Evolutionary conservation across 2,113 vertebrate species (phyloP), one percentile per base, ranked within the genome.

Genomic region (Caloenas nicobarica): DNA sequence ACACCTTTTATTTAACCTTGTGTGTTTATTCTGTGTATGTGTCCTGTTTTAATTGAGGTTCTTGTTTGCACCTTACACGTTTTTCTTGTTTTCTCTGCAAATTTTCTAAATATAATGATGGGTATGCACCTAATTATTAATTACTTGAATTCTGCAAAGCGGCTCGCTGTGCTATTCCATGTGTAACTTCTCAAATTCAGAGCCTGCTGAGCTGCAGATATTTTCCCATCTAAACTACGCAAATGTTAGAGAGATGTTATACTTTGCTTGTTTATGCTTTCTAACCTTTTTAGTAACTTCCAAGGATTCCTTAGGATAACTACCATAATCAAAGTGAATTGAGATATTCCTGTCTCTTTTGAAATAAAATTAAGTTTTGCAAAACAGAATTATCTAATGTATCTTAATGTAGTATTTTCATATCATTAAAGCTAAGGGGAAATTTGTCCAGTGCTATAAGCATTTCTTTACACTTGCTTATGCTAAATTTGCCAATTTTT

Each of bases 201-300:
- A 56, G 77, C 33, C 36, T 65, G 28, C 44, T 82, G 65, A 79
- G 21, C 48, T 73, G 50, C 38, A 79, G 24, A 1, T 79, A 10
- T 18, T 48, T 78, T 56, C 14, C 51, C 23, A 33, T 57, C 24
- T 51, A 16, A 89, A 33, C 11, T 51, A 25, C 0, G 0, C 4
- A 26, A 25, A 4, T 38, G 7, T 74, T 81, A 62, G 0, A 0
- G 58, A 33, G 57, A 31, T 19, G 29, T 28, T 56, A 33, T 4
- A 7, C 46, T 54, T 84, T 69, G 9, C 33, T 83, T 28, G 19
- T 60, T 86, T 54, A 12, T 56, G 31, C 26, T 81, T 78, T 69
- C 9, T 74, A 9, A 53, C 16, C 5, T 51, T 65, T 24, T 60
- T 36, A 56, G 16, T 40, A 60, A 36, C 38, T 91, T 81, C 9